Percentiles rank a stretch among this genome's conserved stretches.
These are phyloP conservation scores for Chaetops frenatus DNA, from an alignment of 2,113 vertebrate genomes.

Conservation along the genomic window DNA sequence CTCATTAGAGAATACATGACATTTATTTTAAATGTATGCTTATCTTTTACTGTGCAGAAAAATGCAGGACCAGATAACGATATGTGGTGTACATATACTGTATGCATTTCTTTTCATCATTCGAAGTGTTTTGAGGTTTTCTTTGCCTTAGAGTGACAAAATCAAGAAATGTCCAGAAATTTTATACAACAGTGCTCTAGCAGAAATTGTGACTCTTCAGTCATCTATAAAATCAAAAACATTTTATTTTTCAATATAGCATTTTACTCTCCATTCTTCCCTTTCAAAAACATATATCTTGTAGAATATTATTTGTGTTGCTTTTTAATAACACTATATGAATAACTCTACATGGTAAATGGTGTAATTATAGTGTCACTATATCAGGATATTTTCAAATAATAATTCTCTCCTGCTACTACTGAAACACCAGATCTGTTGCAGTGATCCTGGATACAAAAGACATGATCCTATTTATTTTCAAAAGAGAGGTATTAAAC, in stretches of 20 bases:
- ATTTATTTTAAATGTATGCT: not conserved
- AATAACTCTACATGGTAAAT: not conserved
- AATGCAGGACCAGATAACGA: not conserved
- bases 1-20: not conserved
- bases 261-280: not conserved
- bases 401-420: not conserved
- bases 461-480: not conserved
- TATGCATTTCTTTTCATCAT: not conserved
- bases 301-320: not conserved
- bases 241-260: not conserved
- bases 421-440: not conserved
- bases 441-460: not conserved
- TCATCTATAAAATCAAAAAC: not conserved
- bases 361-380: not conserved
- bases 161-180: not conserved
- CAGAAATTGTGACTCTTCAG: not conserved
- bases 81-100: fast-evolving
- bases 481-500: not conserved
- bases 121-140: not conserved
- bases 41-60: not conserved
- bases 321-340: not conserved
- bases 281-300: not conserved
- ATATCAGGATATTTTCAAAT: not conserved
- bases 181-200: not conserved
- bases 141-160: not conserved